Conservation (phyloP, 2,797 vertebrate species). For the Onychomys leucogaster region DNA sequence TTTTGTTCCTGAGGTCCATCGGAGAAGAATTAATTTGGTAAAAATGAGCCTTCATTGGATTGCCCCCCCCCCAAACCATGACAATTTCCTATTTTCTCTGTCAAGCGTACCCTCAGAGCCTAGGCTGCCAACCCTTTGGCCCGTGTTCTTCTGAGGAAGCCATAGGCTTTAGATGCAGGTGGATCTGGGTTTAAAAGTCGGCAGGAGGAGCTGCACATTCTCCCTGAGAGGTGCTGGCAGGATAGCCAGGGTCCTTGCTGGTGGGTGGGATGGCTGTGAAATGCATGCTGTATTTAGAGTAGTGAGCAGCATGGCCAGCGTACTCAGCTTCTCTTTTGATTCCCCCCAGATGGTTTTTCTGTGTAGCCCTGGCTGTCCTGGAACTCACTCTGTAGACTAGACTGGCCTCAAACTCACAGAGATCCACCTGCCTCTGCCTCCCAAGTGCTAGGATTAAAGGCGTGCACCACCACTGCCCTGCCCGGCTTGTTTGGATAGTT, state of each 20-base stretch:
- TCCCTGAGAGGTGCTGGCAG: neutral
- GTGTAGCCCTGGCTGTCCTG: neutral
- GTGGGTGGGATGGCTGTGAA: neutral
- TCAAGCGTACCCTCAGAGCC: neutral
- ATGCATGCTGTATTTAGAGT: no score
- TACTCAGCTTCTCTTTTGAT: neutral
- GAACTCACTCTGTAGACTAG: neutral
- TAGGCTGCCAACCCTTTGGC: neutral
- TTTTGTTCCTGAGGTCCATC: neutral
- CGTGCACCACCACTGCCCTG: fast-evolving
- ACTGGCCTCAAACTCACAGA: neutral
- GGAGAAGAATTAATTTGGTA: constrained; percentile 53
- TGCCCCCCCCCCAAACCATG: neutral
- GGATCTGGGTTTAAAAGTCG: neutral
- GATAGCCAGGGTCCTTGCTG: neutral
- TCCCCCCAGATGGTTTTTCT: neutral
- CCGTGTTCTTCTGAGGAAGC: neutral
- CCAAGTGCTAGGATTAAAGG: neutral
- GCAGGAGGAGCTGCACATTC: neutral
- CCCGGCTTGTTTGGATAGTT: no score
- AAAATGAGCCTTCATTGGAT: neutral
- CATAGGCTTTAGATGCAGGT: neutral
- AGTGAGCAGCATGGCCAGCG: neutral
- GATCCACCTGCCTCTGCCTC: neutral
- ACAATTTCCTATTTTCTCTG: neutral